phyloP scores from a whole-genome alignment of 2,888 invertebrate genomes.

The Lumbricus terrestris region DNA sequence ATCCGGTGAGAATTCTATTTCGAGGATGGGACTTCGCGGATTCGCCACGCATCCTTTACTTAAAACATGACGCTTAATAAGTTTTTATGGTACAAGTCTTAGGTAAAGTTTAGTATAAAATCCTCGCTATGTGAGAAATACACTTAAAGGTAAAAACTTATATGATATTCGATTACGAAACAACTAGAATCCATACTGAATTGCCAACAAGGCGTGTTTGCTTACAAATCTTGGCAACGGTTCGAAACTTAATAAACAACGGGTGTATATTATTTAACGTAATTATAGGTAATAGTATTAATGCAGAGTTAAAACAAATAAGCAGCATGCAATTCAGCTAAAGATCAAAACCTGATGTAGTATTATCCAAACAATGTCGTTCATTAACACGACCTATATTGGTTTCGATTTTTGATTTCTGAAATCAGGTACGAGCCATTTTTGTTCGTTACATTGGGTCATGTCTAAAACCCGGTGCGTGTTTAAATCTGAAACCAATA shows the following conservation, averaged over 20 bases:
- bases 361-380: not conserved
- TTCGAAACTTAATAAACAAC: not conserved
- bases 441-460: not conserved
- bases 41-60: no score
- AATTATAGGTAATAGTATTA: not conserved
- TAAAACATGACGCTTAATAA: no score
- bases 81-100: no score
- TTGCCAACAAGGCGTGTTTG: not conserved
- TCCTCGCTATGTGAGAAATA: no score
- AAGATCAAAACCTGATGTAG: not conserved
- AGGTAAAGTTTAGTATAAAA: no score
- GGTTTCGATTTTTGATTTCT: slow-evolving; percentile 3
- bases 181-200: not conserved
- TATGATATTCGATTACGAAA: no score
- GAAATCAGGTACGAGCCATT: not conserved
- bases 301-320: not conserved
- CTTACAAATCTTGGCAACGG: not conserved
- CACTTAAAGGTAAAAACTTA: no score
- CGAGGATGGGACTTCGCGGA: no score
- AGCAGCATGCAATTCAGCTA: not conserved
- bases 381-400: not conserved
- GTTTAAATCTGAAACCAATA: not conserved
- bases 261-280: not conserved
- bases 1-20: no score
- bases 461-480: not conserved